Percentiles rank a stretch among this genome's conserved stretches.
These are phyloP conservation scores for Anorthoa munda DNA, from an alignment of 2,888 invertebrate genomes.

Conservation along the genomic window DNA sequence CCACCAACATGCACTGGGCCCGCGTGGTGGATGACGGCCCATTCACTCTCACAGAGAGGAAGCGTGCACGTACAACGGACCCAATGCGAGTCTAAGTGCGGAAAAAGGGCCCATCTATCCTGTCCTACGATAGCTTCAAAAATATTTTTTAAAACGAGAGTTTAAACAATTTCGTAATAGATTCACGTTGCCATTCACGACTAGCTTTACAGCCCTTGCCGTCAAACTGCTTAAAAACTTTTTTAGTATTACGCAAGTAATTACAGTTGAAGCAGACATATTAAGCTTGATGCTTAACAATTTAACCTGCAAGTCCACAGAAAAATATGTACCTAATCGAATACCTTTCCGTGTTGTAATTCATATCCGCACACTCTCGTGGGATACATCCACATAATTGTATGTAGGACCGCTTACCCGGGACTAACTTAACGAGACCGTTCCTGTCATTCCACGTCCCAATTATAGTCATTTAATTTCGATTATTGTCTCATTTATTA, in stretches of 20 bases:
- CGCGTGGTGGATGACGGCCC: too few species aligned
- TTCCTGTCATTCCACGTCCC: slow-evolving; percentile 22
- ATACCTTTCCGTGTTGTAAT: slow-evolving; percentile 8
- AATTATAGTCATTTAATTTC: slow-evolving; percentile 41
- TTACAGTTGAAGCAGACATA: not conserved
- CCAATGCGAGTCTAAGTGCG: too few species aligned
- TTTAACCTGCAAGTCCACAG: not conserved
- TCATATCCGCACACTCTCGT: slow-evolving; percentile 30
- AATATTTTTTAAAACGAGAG: too few species aligned
- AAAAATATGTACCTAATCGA: not conserved
- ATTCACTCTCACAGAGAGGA: too few species aligned
- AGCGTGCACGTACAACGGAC: too few species aligned
- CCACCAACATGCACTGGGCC: too few species aligned
- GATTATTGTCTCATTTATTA: slow-evolving; percentile 42
- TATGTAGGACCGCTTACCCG: slow-evolving; percentile 36
- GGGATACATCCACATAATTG: slow-evolving; percentile 23
- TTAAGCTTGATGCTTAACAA: not conserved
- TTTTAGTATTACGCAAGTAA: not conserved
- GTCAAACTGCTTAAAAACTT: too few species aligned
- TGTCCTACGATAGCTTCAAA: too few species aligned
- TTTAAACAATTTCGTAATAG: too few species aligned
- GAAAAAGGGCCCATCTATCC: too few species aligned
- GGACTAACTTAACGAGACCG: slow-evolving; percentile 18
- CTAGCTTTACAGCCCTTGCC: too few species aligned
- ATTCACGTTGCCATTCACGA: too few species aligned